These are phyloP conservation scores for Paragorgia papillata DNA, from an alignment of 92 coral and sea anemone species.

Conservation along the genomic window DNA sequence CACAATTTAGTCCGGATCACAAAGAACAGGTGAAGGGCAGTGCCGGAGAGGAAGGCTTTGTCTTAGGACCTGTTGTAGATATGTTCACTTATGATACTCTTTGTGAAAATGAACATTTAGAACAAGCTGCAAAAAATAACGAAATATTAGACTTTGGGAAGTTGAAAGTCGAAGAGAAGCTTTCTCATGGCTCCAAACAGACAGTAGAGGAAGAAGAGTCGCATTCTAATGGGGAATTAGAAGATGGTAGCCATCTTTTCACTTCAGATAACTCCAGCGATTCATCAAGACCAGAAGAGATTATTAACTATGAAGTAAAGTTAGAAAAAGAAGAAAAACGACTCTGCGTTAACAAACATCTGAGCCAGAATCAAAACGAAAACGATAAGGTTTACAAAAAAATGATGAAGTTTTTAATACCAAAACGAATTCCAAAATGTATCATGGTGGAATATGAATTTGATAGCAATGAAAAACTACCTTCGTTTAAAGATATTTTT, in stretches of 20 bases:
- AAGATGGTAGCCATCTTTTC: no score
- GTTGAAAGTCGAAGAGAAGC: background rate
- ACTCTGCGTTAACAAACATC: no score
- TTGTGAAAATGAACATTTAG: background rate
- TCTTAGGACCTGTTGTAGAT: slow-evolving; percentile 15
- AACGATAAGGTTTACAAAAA: slow-evolving; percentile 10
- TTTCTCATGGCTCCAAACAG: background rate
- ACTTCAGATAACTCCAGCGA: background rate
- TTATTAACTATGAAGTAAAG: background rate
- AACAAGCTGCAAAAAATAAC: background rate
- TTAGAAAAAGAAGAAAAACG: background rate
- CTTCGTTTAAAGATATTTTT: slow-evolving; percentile 79
- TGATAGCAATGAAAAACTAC: slow-evolving; percentile 71
- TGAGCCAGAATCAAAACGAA: background rate
- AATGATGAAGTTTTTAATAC: slow-evolving; percentile 4
- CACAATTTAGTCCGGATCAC: slow-evolving; percentile 2
- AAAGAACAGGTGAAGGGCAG: slow-evolving; percentile 39
- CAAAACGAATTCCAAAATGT: slow-evolving; percentile 54
- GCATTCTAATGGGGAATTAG: no score
- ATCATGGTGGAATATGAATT: slow-evolving; percentile 78
- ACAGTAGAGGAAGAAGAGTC: background rate
- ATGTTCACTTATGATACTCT: slow-evolving; percentile 5
- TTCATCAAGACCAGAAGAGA: background rate
- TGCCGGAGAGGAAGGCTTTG: slow-evolving; percentile 4
- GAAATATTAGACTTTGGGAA: background rate